Evolutionary conservation across 2,797 vertebrate genomes (phyloP).

Genomic region (Siniperca undulata): DNA sequence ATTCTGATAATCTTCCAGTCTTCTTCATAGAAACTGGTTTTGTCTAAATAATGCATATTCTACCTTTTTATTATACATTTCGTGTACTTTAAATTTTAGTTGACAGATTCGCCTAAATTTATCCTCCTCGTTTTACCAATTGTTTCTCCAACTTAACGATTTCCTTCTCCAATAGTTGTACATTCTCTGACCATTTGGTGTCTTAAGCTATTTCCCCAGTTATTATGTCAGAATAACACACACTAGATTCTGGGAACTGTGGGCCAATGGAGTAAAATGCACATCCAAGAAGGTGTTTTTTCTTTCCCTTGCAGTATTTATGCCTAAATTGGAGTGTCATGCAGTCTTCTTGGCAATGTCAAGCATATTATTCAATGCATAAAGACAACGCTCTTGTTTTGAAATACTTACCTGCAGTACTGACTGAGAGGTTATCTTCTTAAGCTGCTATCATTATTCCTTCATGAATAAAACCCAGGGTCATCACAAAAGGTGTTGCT

Average conservation of each 20-base stretch:
- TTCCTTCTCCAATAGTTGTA: too few species aligned
- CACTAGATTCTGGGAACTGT: background rate
- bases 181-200: too few species aligned
- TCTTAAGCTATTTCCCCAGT: background rate
- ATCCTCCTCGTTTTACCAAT: too few species aligned
- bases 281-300: background rate
- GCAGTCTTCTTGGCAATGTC: slow-evolving; percentile 7
- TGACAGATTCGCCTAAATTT: too few species aligned
- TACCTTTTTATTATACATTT: too few species aligned
- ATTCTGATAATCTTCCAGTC: too few species aligned
- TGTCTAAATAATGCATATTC: too few species aligned
- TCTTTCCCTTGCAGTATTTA: background rate
- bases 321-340: slow-evolving; percentile 5
- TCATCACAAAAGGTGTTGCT: slow-evolving; percentile 12
- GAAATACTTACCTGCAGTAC: slow-evolving; percentile 24
- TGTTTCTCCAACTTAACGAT: too few species aligned
- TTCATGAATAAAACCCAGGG: slow-evolving; percentile 34
- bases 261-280: background rate
- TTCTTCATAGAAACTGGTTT: too few species aligned
- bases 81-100: too few species aligned
- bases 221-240: background rate
- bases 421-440: slow-evolving; percentile 31
- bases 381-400: slow-evolving; percentile 33
- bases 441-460: slow-evolving; percentile 35
- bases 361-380: slow-evolving; percentile 24